Conservation (phyloP, 2,113 vertebrate species). For the Cariama cristata region DNA sequence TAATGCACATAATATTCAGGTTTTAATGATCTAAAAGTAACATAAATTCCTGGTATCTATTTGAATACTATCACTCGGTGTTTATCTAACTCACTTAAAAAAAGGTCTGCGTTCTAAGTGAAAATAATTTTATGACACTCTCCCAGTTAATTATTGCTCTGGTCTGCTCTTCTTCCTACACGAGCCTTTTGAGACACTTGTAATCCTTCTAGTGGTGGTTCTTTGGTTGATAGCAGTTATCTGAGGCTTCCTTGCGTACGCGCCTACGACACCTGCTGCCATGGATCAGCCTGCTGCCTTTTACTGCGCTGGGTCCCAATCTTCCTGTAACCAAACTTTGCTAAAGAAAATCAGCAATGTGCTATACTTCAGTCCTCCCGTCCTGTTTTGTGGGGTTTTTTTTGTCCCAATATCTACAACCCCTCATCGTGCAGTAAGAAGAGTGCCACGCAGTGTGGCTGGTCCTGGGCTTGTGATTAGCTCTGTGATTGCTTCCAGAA, state of each 20-base stretch:
- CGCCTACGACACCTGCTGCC: accelerated
- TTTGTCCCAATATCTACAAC: background rate
- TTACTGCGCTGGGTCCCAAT: background rate
- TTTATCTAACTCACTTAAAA: background rate
- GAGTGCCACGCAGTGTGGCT: accelerated
- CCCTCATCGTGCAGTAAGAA: background rate
- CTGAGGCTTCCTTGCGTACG: background rate
- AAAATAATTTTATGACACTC: background rate
- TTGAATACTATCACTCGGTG: background rate
- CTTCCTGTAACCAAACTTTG: background rate
- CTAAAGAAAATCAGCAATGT: background rate
- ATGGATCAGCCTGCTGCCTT: background rate
- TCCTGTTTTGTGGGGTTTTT: background rate
- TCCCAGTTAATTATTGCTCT: background rate
- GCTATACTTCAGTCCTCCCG: background rate
- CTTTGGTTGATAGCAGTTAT: background rate
- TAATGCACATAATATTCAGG: background rate
- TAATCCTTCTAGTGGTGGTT: background rate
- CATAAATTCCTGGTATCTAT: background rate
- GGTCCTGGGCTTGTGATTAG: background rate
- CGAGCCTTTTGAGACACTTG: background rate
- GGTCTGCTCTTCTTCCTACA: background rate
- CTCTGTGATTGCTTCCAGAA: background rate
- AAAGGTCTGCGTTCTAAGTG: background rate
- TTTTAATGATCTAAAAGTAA: background rate